Evolutionary conservation across 2,113 vertebrate species (phyloP), one percentile per base, ranked within the genome.

Genomic region (Cichladusa arquata): DNA sequence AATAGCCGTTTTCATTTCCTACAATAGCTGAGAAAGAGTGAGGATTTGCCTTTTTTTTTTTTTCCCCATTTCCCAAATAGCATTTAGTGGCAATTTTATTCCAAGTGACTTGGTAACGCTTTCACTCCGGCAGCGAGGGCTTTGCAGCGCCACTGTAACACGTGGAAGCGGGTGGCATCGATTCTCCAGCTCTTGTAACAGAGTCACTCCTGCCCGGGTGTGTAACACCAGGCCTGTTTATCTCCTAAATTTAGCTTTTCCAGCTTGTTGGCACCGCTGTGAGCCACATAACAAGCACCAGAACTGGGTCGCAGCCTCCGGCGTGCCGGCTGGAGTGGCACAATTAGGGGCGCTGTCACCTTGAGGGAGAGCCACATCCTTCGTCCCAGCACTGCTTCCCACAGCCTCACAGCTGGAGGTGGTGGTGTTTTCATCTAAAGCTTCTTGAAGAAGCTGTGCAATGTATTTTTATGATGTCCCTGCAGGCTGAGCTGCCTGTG

Each of bases 71-170:
- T 57, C 54, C 62, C 47, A 80, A 91, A 70, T 81, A 88, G 56
- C 93, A 65, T 93, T 97, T 92, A 96, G 76, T 90, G 88, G 92
- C 77, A 90, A 34, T 92, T 97, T 95, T 76, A 66, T 94, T 94
- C 90, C 6, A 1, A 91, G 92, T 66, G 95, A 79, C 54, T 91
- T 11, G 70, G 91, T 93, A 86, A 81, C 19, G 28, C 88, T 93
- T 83, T 94, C 72, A 36, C 67, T 66, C 60, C 0, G 74, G 88
- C 38, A 25, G 45, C 1, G 6, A 81, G 54, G 38, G 71, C 74
- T 92, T 23, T 19, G 28, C 42, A 11, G 90, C 3, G 57, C 62
- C 7, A 57, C 86, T 42, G 88, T 82, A 84, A 81, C 12, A 11
- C 8, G 0, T 7, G 70, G 10, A 57, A 89, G 81, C 5, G 26